phyloP scores from a whole-genome alignment of 2,797 vertebrate species.

The Ispidina lecontei region DNA sequence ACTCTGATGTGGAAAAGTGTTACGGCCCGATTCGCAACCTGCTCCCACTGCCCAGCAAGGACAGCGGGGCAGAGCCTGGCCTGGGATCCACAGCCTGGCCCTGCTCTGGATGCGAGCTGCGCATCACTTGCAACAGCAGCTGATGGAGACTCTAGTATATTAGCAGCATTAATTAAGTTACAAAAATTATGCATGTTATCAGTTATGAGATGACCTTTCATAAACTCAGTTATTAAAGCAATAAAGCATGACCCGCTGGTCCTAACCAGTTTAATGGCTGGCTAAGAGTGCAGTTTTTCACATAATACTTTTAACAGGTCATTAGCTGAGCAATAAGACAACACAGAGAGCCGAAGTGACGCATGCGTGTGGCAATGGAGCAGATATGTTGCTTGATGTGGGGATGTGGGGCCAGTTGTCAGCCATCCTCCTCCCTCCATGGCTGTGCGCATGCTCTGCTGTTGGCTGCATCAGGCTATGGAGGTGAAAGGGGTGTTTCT shows the following conservation, averaged over 20 bases:
- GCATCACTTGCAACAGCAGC: conserved; percentile 48
- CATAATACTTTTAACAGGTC: conserved; percentile 54
- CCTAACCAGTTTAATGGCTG: conserved; percentile 54
- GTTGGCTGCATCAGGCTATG: not conserved
- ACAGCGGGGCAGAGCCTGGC: not conserved
- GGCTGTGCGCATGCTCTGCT: rapidly evolving
- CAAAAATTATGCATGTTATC: conserved; percentile 57
- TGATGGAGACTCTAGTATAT: conserved; percentile 71
- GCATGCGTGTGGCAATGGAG: not conserved
- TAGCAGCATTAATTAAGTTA: conserved; percentile 66
- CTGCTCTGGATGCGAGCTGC: not conserved
- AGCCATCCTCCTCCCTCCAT: not conserved
- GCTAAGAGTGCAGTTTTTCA: conserved; percentile 42
- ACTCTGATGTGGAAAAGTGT: not conserved
- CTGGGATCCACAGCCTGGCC: not conserved
- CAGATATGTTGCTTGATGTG: not conserved
- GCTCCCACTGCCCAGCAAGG: not conserved
- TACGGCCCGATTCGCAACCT: rapidly evolving
- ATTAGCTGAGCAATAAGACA: conserved; percentile 46
- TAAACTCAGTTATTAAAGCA: conserved; percentile 66
- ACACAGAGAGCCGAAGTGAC: conserved; percentile 24
- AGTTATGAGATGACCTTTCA: conserved; percentile 51
- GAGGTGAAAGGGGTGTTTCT: not conserved
- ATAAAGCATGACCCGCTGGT: conserved; percentile 45
- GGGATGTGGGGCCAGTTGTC: not conserved